A percentile compares a stretch with the other conserved stretches of the same genome.
Conservation (phyloP, 23 tunicate genomes). For the Oikopleura albicans region DNA sequence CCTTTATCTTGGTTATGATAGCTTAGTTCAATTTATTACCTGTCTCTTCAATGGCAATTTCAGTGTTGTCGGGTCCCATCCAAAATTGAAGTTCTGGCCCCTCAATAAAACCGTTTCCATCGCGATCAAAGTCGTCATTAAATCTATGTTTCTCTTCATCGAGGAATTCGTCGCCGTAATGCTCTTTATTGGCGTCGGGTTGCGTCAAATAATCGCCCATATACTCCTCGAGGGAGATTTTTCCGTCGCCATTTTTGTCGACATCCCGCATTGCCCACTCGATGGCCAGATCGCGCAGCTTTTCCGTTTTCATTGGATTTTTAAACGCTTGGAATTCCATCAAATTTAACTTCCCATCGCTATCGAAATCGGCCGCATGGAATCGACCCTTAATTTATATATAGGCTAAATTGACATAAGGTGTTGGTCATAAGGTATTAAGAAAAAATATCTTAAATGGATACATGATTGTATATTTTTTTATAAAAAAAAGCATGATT, state of each 20-base stretch:
- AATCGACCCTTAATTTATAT: background rate
- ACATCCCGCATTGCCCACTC: background rate
- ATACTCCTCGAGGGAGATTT: slow-evolving; percentile 37
- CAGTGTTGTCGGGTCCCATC: slow-evolving; percentile 47
- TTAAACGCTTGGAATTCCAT: background rate
- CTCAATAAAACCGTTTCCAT: slow-evolving; percentile 22
- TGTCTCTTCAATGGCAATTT: slow-evolving; percentile 38
- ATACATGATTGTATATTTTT: too few species aligned
- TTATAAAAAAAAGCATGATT: too few species aligned
- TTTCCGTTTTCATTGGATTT: background rate
- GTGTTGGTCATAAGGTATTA: too few species aligned
- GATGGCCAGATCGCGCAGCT: background rate
- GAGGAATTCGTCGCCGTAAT: slow-evolving; percentile 3
- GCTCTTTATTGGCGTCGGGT: background rate
- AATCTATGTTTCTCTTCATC: slow-evolving; percentile 30
- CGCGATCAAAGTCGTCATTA: slow-evolving; percentile 35
- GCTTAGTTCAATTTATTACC: background rate
- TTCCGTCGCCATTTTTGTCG: slow-evolving; percentile 25
- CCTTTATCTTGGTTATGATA: too few species aligned
- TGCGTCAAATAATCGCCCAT: background rate
- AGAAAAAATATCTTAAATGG: too few species aligned
- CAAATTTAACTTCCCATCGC: background rate
- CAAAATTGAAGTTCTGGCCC: slow-evolving; percentile 46
- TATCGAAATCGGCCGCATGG: slow-evolving; percentile 1
- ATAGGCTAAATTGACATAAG: too few species aligned